A percentile compares a stretch with the other conserved stretches of the same genome.
These are phyloP conservation scores for Sula dactylatra DNA, from an alignment of 2,113 vertebrate genomes.

Conservation along the genomic window DNA sequence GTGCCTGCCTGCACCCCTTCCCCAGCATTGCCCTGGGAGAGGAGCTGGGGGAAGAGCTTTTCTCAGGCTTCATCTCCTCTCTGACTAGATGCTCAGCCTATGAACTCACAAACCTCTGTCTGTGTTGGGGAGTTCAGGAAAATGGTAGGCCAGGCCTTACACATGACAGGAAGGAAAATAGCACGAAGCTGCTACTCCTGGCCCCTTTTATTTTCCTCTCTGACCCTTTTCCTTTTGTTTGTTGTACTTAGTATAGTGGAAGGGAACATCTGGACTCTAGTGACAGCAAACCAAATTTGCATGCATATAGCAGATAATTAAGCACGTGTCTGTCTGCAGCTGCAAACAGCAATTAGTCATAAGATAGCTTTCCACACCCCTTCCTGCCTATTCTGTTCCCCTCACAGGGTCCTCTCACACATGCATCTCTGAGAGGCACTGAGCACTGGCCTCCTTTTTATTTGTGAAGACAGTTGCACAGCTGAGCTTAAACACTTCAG, in stretches of 20 bases:
- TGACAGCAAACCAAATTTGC: slow-evolving; percentile 34
- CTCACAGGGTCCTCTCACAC: not conserved
- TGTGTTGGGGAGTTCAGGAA: not conserved
- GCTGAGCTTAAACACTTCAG: not conserved
- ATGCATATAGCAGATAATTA: slow-evolving; percentile 55
- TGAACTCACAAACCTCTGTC: not conserved
- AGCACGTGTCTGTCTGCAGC: slow-evolving; percentile 41
- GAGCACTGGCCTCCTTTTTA: not conserved
- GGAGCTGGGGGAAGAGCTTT: not conserved
- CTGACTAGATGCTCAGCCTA: not conserved
- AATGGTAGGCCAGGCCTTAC: not conserved
- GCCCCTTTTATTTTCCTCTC: not conserved
- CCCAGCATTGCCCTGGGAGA: fast-evolving
- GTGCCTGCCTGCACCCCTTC: not conserved
- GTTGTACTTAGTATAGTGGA: not conserved
- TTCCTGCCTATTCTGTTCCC: not conserved
- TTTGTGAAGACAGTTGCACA: not conserved
- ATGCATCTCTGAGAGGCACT: not conserved
- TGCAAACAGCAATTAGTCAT: slow-evolving; percentile 65
- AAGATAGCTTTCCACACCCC: slow-evolving; percentile 36
- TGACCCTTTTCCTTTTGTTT: not conserved
- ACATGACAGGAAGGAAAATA: not conserved
- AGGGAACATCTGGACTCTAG: slow-evolving; percentile 48
- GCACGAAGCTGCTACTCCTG: not conserved
- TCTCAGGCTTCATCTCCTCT: not conserved